Conservation (phyloP, 2,113 vertebrate species). For the Neopipo cinnamomea region DNA sequence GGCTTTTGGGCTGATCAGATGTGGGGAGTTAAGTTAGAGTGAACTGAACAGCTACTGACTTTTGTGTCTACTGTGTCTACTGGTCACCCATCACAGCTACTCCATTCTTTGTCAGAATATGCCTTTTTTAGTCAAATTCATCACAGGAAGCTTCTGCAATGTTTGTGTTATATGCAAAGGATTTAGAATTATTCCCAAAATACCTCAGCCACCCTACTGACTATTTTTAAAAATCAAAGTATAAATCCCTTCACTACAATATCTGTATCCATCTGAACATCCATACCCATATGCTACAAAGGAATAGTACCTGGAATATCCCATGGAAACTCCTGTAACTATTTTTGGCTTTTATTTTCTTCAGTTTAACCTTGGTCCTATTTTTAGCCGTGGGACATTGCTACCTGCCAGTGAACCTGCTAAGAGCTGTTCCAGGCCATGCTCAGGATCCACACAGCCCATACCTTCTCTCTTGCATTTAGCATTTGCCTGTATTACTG, state of each 20-base stretch:
- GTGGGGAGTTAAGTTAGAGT: not conserved
- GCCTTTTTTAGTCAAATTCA: not conserved
- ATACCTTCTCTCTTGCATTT: not conserved
- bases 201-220: not conserved
- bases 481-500: not conserved
- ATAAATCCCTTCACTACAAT: not conserved
- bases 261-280: not conserved
- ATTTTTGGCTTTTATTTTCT: conserved; percentile 1
- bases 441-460: not conserved
- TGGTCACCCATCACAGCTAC: not conserved
- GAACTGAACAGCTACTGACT: not conserved
- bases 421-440: not conserved
- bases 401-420: not conserved
- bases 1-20: not conserved
- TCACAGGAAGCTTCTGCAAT: not conserved
- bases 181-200: not conserved
- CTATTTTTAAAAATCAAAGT: not conserved
- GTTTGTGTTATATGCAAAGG: not conserved
- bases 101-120: not conserved
- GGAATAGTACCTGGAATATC: not conserved
- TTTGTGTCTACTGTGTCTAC: not conserved
- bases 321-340: not conserved
- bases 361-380: not conserved
- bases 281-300: not conserved
- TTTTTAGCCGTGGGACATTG: not conserved